Evolutionary conservation across 2,888 invertebrate species (phyloP).

Genomic region (Ptilodon capucinus): DNA sequence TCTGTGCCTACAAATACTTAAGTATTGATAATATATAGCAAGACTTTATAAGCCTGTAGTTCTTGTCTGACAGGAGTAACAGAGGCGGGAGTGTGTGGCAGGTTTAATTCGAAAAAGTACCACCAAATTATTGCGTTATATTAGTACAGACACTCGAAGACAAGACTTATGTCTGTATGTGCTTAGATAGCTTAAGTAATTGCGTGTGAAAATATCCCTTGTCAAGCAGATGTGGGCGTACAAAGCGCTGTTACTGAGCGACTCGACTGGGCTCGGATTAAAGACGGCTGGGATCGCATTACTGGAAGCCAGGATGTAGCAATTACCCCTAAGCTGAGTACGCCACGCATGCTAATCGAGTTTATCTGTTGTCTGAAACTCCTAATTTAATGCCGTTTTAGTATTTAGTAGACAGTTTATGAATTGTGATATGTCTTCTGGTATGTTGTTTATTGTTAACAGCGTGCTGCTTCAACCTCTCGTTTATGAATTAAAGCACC

Average conservation of each 20-base stretch:
- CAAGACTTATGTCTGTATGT: background rate
- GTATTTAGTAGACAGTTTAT: conserved; percentile 9
- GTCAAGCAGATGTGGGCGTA: conserved; percentile 17
- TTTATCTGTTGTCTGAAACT: conserved; percentile 34
- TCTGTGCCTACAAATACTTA: too few species aligned
- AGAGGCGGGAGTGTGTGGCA: too few species aligned
- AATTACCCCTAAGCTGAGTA: conserved; percentile 34
- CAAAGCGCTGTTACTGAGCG: conserved; percentile 11
- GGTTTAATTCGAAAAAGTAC: too few species aligned
- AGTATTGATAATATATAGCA: too few species aligned
- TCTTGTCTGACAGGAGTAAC: too few species aligned
- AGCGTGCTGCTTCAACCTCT: too few species aligned
- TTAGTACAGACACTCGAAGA: too few species aligned
- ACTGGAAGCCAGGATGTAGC: conserved; percentile 39
- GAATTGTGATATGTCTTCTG: conserved; percentile 13
- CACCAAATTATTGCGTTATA: too few species aligned
- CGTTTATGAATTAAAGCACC: too few species aligned
- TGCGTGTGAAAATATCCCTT: conserved; percentile 21
- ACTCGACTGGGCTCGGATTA: conserved; percentile 29
- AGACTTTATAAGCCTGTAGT: too few species aligned
- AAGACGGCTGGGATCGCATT: conserved; percentile 33
- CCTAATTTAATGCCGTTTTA: conserved; percentile 28
- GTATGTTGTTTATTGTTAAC: too few species aligned
- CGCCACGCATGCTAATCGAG: conserved; percentile 43
- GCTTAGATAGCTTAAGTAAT: conserved; percentile 8